Evolutionary conservation across 2,797 vertebrate genomes (phyloP), one percentile per base, ranked within the genome.

Genomic region (Cichlasoma orientale): DNA sequence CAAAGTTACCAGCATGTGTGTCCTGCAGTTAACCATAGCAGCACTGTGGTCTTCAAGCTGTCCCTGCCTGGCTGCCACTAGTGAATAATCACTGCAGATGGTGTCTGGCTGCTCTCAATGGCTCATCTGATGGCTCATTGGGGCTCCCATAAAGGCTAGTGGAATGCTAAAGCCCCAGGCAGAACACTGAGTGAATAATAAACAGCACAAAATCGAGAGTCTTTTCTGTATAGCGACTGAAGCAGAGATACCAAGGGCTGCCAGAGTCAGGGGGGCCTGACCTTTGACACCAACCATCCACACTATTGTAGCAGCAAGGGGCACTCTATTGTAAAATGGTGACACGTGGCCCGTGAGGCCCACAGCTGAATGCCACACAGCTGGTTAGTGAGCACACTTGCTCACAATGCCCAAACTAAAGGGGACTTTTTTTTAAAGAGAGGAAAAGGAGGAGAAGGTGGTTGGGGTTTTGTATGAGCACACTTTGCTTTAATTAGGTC

Each of bases 51-150:
- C 79, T 78, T 85, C 92, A 93, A 92, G 84, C 93, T 92, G 89
- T 89, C 86, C 85, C 86, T 90, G 90, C 84, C 83, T 86, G 86
- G 84, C 90, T 87, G 87, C 89, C 74, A 81, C 80, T 50, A 31
- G 89, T 90, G 92, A 94, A 93, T 91, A 92, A 93, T 88, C 82
- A 89, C 92, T 93, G 92, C 94, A 95, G 94, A 94, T 94, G 94
- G 93, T 90, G 94, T 93, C 93, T 93, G 91, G 87, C 86, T 82
- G 78, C 86, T 88, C 91, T 94, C 90, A 95, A 94, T 92, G 88
- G 91, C 91, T 93, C 91, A 91, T 93, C 92, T 93, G 92, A 94
- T 93, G 91, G 89, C 88, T 90, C 90, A 90, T 86, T 83, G 92
- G 87, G 87, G 84, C 86, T 86, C 86, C 84, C 90, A 94, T 93